phyloP scores from a whole-genome alignment of 2,113 vertebrate species.

The Coryphaenoides rupestris region DNA sequence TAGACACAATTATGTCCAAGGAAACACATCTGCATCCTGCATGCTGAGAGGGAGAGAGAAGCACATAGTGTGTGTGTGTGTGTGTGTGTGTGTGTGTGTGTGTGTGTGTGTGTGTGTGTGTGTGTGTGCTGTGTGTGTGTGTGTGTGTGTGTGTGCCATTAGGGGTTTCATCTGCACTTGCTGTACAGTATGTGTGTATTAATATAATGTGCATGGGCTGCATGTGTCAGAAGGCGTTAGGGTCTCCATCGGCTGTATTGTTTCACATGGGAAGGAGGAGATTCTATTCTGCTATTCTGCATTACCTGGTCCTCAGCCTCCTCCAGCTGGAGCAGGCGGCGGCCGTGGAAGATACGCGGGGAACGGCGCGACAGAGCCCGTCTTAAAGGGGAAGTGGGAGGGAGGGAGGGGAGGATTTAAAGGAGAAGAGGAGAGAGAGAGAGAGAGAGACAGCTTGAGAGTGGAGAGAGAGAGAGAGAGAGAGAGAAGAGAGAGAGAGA shows the following conservation, averaged over 20 bases:
- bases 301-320: background rate
- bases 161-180: too few species aligned
- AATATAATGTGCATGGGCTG: background rate
- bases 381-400: constrained; percentile 14
- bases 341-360: background rate
- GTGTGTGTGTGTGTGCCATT: background rate
- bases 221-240: too few species aligned
- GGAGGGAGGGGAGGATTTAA: constrained; percentile 11
- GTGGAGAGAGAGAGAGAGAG: constrained; percentile 29
- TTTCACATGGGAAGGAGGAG: background rate
- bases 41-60: background rate
- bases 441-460: constrained; percentile 18
- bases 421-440: background rate
- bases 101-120: constrained; percentile 5
- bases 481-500: constrained; percentile 22
- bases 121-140: background rate
- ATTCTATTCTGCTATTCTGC: background rate
- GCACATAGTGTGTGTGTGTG: constrained; percentile 2
- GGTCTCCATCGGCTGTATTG: background rate
- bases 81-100: background rate
- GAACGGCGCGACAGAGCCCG: background rate
- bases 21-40: constrained; percentile 53
- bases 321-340: background rate
- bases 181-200: background rate
- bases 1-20: constrained; percentile 68